These are phyloP conservation scores for Ophiothrix spiculata DNA, from an alignment of 35 echinoderm and acorn worm species.

Conservation along the genomic window DNA sequence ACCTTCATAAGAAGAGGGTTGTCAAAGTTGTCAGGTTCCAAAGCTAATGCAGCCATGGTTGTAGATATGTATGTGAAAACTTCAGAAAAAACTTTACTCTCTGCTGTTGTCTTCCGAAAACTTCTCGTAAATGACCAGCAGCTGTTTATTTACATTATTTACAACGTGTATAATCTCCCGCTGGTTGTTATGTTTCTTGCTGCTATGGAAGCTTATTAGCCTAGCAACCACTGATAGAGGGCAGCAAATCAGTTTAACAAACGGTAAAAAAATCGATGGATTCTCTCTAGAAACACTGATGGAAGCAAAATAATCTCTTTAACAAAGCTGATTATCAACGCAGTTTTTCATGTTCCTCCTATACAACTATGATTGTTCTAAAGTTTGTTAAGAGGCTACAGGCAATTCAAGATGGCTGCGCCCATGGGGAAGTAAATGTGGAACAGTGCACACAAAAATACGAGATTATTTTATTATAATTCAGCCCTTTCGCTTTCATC, in stretches of 20 bases:
- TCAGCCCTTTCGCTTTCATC: background rate
- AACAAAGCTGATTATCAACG: too few relatives aligned
- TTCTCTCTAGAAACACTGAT: too few relatives aligned
- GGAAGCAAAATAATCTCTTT: too few relatives aligned
- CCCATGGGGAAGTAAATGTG: background rate
- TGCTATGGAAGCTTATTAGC: background rate
- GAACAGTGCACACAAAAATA: too few relatives aligned
- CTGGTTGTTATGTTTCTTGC: background rate
- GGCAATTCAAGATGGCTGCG: background rate
- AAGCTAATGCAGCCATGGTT: background rate
- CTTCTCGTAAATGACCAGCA: background rate
- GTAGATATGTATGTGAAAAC: too few relatives aligned
- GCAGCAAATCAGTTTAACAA: background rate
- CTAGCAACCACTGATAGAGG: conserved; percentile 23
- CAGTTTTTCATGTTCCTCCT: too few relatives aligned
- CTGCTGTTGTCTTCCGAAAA: background rate
- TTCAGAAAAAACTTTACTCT: background rate
- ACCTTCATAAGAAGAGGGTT: conserved; percentile 55
- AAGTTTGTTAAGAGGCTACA: too few relatives aligned
- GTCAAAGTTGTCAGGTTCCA: conserved; percentile 9
- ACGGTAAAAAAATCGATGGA: too few relatives aligned
- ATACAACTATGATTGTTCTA: too few relatives aligned
- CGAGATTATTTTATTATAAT: too few relatives aligned
- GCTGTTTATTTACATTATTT: background rate
- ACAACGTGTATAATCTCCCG: background rate